Conservation (phyloP, 1,140 invertebrate species). For the Globodera ellingtonae region DNA sequence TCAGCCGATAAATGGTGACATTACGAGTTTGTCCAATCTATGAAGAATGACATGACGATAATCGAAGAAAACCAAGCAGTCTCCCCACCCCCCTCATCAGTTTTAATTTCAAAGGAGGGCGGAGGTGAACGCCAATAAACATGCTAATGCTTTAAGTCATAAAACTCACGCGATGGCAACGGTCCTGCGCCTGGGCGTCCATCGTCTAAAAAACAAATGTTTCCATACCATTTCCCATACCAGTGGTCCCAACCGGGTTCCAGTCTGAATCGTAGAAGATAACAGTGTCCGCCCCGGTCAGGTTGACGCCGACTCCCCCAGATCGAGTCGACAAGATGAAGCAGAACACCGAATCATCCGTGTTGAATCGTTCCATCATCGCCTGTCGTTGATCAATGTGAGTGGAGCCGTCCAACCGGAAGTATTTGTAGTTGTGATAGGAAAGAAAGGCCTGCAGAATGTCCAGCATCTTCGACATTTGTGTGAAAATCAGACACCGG, state of each 20-base stretch:
- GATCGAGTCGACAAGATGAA: conserved; percentile 97
- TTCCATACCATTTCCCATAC: not conserved
- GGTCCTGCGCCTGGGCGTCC: conserved; percentile 94
- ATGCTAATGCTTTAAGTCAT: not conserved
- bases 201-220: conserved; percentile 74
- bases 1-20: conserved; percentile 95
- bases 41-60: conserved; percentile 20
- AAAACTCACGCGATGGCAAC: conserved; percentile 53
- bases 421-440: conserved; percentile 93
- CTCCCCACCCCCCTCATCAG: conserved; percentile 9
- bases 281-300: conserved; percentile 98
- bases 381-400: conserved; percentile 90
- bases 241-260: conserved; percentile 76
- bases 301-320: conserved; percentile 95
- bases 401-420: conserved; percentile 95
- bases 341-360: conserved; percentile 88
- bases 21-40: conserved; percentile 97
- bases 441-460: conserved; percentile 95
- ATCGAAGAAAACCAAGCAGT: not conserved
- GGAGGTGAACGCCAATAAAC: conserved; percentile 7
- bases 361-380: conserved; percentile 97
- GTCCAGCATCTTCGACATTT: conserved; percentile 99
- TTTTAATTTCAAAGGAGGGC: no score
- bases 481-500: conserved; percentile 96
- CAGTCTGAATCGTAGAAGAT: conserved; percentile 99